Evolutionary conservation across 2,113 vertebrate species (phyloP).

Genomic region (Macheiramphus alcinus): DNA sequence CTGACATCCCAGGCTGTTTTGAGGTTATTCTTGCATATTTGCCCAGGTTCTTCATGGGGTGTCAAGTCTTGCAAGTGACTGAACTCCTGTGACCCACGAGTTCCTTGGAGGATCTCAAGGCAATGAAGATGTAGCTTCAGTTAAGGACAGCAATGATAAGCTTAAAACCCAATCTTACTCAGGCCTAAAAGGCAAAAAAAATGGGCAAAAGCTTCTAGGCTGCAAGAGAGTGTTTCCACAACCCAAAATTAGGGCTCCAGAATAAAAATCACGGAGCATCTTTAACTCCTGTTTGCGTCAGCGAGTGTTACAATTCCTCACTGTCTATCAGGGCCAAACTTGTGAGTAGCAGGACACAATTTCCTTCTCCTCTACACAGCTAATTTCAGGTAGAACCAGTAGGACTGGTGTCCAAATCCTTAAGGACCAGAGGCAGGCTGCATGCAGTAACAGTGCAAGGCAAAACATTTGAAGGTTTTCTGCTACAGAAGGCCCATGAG

Average conservation of each 20-base stretch:
- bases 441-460: not conserved
- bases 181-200: not conserved
- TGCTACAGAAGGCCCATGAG: not conserved
- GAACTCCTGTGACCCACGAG: not conserved
- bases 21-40: not conserved
- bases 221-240: not conserved
- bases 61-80: not conserved
- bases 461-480: not conserved
- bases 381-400: not conserved
- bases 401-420: not conserved
- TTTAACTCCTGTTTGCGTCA: not conserved
- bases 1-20: not conserved
- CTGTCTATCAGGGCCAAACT: not conserved
- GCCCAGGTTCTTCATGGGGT: not conserved
- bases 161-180: not conserved
- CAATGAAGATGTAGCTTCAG: not conserved
- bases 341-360: not conserved
- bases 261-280: not conserved
- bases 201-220: not conserved
- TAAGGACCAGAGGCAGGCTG: not conserved
- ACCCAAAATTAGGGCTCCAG: not conserved
- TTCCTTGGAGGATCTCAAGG: not conserved
- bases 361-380: not conserved
- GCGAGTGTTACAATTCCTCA: not conserved
- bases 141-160: not conserved